Evolutionary conservation across 2,888 invertebrate genomes (phyloP).

Genomic region (Epistrophella euchroma): DNA sequence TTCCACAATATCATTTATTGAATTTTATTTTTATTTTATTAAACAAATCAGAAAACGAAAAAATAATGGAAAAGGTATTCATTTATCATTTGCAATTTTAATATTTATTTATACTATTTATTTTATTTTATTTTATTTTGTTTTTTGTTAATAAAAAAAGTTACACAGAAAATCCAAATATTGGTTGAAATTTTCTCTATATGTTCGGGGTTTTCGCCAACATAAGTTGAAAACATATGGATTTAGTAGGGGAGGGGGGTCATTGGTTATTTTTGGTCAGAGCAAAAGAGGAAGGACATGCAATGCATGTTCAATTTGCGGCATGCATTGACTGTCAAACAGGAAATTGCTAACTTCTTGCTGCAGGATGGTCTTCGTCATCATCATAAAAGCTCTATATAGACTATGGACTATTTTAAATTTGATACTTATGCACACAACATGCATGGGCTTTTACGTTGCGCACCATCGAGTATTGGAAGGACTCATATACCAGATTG

Average conservation of each 20-base stretch:
- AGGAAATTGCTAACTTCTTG: constrained; percentile 29
- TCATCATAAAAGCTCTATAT: background rate
- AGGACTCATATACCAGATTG: background rate
- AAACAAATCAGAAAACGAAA: background rate
- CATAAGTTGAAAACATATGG: constrained; percentile 13
- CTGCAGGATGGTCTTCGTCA: constrained; percentile 14
- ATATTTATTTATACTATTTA: constrained; percentile 10
- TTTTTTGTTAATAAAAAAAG: background rate
- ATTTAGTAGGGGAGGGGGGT: no score
- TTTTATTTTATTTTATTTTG: no score
- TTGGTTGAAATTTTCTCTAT: background rate
- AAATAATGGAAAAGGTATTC: background rate
- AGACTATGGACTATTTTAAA: background rate
- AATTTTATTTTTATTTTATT: background rate
- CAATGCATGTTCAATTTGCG: constrained; percentile 25
- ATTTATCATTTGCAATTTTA: constrained; percentile 11
- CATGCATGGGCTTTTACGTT: background rate
- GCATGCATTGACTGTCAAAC: constrained; percentile 15
- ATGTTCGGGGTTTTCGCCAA: background rate
- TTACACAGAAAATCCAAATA: background rate
- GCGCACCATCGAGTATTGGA: background rate
- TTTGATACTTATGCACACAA: no score
- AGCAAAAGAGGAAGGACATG: background rate
- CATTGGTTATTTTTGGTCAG: background rate
- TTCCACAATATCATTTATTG: background rate